Evolutionary conservation across 2,113 vertebrate genomes (phyloP).

Genomic region (Oreotrochilus melanogaster): DNA sequence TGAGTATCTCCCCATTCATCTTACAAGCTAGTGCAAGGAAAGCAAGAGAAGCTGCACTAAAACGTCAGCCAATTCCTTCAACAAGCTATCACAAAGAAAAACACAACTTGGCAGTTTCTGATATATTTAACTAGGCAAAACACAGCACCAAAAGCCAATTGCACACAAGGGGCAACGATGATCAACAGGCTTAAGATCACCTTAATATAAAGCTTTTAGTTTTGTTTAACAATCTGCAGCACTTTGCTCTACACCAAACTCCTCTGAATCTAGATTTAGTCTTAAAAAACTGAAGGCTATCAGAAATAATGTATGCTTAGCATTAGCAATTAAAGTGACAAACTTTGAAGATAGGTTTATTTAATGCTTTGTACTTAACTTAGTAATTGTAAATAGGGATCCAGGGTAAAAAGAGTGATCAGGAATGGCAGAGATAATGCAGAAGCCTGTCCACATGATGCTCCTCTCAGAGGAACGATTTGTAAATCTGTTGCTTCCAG

Average conservation of each 20-base stretch:
- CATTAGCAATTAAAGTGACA: background rate
- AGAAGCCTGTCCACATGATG: background rate
- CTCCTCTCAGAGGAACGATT: background rate
- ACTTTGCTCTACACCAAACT: background rate
- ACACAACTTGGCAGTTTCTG: background rate
- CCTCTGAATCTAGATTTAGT: background rate
- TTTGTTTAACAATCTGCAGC: background rate
- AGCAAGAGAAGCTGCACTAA: background rate
- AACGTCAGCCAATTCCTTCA: background rate
- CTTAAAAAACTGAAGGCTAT: background rate
- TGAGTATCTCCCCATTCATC: background rate
- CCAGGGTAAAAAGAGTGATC: background rate
- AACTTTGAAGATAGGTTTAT: background rate
- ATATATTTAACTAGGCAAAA: background rate
- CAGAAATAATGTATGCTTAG: background rate
- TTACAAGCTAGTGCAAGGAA: background rate
- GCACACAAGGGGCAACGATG: background rate
- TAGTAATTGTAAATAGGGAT: background rate
- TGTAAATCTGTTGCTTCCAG: background rate
- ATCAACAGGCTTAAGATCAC: background rate
- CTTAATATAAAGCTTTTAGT: background rate
- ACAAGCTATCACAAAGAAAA: background rate
- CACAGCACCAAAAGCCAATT: background rate
- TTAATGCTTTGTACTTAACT: background rate
- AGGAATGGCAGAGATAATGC: background rate